A percentile compares a stretch with the other conserved stretches of the same genome.
phyloP scores from a whole-genome alignment of 92 coral and sea anemone species.

The Epizoanthus illoricatus region DNA sequence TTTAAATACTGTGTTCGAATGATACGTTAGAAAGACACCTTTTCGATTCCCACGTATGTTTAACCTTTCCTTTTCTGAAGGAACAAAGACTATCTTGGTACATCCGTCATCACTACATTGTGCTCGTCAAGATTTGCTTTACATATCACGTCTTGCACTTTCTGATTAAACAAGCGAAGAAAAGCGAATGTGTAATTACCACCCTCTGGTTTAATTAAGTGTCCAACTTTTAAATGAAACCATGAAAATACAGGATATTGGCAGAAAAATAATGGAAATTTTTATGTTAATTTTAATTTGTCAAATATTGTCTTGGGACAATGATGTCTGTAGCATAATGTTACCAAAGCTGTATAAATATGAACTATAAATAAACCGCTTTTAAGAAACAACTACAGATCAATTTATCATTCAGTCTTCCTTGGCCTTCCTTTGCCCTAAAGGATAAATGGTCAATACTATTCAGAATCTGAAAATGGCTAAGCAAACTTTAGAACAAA shows the following conservation, averaged over 20 bases:
- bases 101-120: constrained; percentile 1
- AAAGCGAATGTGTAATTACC: not conserved
- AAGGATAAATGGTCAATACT: too few relatives aligned
- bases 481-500: too few relatives aligned
- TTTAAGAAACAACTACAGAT: constrained; percentile 15
- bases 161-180: constrained; percentile 22
- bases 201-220: constrained; percentile 31
- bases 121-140: constrained; percentile 8
- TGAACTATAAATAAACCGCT: not conserved
- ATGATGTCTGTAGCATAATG: constrained; percentile 2
- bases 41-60: constrained; percentile 28
- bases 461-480: too few relatives aligned
- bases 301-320: not conserved
- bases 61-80: constrained; percentile 7
- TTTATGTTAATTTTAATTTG: constrained; percentile 8
- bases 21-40: not conserved
- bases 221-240: not conserved
- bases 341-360: constrained; percentile 15
- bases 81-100: not conserved
- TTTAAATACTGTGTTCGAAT: constrained; percentile 5
- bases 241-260: constrained; percentile 12
- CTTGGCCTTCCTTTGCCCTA: too few relatives aligned
- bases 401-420: constrained; percentile 7
- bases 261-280: constrained; percentile 8
- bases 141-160: not conserved